phyloP scores from a whole-genome alignment of 2,797 vertebrate species.

The Falco rusticolus region DNA sequence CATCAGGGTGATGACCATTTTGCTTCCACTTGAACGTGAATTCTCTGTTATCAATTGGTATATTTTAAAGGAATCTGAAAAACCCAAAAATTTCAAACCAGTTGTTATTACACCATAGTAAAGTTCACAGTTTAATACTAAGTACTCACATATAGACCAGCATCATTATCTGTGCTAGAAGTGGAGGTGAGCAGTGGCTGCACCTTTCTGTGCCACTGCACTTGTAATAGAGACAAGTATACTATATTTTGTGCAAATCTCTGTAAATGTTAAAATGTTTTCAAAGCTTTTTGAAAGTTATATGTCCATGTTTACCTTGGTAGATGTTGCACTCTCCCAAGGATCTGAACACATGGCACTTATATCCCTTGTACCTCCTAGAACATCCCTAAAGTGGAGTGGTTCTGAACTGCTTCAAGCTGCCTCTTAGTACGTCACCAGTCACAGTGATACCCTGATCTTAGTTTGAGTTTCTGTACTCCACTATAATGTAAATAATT shows the following conservation, averaged over 20 bases:
- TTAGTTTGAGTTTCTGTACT: accelerated
- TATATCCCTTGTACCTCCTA: not conserved
- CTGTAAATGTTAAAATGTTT: not conserved
- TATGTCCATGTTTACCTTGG: not conserved
- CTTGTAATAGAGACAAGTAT: not conserved
- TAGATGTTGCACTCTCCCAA: not conserved
- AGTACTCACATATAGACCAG: not conserved
- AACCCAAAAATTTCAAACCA: not conserved
- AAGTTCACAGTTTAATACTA: not conserved
- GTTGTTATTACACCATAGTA: not conserved
- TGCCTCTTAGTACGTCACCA: not conserved
- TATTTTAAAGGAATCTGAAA: not conserved
- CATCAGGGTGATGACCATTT: not conserved
- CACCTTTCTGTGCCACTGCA: not conserved
- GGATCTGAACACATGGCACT: not conserved
- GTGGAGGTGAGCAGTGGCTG: not conserved
- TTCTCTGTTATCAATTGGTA: not conserved
- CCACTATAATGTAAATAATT: not conserved
- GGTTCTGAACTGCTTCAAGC: not conserved
- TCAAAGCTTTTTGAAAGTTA: not conserved
- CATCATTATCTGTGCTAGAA: not conserved
- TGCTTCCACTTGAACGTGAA: not conserved
- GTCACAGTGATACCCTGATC: not conserved
- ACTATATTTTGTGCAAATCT: not conserved
- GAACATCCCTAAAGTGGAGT: not conserved